Evolutionary conservation across 2,888 invertebrate genomes (phyloP), one percentile per base, ranked within the genome.

Genomic region (Julus scandinavius): DNA sequence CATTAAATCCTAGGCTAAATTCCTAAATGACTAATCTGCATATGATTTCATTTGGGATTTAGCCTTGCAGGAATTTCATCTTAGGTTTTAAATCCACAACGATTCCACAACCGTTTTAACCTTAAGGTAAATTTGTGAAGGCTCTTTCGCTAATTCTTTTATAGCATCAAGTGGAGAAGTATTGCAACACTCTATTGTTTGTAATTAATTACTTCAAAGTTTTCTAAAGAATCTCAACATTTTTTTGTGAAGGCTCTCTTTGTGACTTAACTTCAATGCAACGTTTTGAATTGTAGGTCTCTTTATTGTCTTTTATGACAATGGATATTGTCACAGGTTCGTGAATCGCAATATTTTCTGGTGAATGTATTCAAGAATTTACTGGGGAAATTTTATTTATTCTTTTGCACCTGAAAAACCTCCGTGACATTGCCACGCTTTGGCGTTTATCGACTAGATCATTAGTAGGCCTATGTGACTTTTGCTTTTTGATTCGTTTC

Each of bases 231-330:
- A 80, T 80, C 38, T 11, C 38, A 15, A 80, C 7, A 1, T 38
- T 80, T 38, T 15, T 38, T 4, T 80, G 38, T 2, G 80, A 38
- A 80, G 80, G 38, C 38, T 13, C 54, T 17, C 54, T 54, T 13
- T 38, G 38, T 80, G 15, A 15, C 80, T 80, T 80, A 80, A 80
- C 80, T 80, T 80, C 38, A 80, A 80, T 80, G 80, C 80, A 40
- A 7, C 13, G 38, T 29, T 80, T 80, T 80, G 38, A 80, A 80
- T 80, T 80, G 38, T 80, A 13, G 38, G 38, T 38, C 38, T 20
- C 38, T 80, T 80, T 80, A 80, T 80, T 80, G 80, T 80, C 80
- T 80, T 80, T 72, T 80, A 38, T 38, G 38, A 80, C 38, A 80
- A 72, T 20, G 63, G 20, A 80, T 80, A 13, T 80, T 80, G 80